phyloP scores from a whole-genome alignment of 2,888 invertebrate species.

The Nemotelus nigrinus region DNA sequence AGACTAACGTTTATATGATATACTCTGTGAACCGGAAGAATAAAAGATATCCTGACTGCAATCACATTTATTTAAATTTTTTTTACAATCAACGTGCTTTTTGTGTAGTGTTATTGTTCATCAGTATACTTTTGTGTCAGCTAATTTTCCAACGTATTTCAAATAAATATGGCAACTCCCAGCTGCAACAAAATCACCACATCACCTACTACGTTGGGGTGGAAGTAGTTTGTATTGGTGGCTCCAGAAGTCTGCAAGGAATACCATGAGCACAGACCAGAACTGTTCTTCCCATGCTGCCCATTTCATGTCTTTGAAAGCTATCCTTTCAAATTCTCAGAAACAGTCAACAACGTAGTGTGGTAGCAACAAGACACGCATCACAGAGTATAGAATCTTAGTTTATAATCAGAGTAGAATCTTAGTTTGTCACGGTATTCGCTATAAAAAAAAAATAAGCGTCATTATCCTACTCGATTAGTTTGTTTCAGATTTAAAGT shows the following conservation, averaged over 20 bases:
- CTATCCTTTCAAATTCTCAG: slow-evolving; percentile 3
- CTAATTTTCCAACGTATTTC: neutral
- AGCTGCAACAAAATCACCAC: neutral
- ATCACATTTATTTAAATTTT: no score
- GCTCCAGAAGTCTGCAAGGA: slow-evolving; percentile 32
- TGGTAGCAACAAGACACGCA: slow-evolving; percentile 23
- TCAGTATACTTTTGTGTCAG: neutral
- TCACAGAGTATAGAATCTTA: slow-evolving; percentile 1
- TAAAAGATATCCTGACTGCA: no score
- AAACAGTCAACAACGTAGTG: slow-evolving; percentile 33
- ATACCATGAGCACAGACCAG: neutral
- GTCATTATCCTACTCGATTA: no score
- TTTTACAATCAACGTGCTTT: no score
- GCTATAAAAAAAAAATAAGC: no score
- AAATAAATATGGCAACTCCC: slow-evolving; percentile 6
- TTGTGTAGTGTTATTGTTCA: no score
- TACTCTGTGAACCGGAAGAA: no score
- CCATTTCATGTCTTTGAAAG: neutral
- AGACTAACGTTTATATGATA: no score
- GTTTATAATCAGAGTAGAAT: no score
- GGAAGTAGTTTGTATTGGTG: slow-evolving; percentile 35
- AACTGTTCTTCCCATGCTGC: neutral
- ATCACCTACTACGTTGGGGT: neutral
- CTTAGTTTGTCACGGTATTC: neutral
- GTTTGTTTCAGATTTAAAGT: no score